Base-by-base conservation (phyloP, 2,113 vertebrate genomes). In the Holacanthus passer region DNA sequence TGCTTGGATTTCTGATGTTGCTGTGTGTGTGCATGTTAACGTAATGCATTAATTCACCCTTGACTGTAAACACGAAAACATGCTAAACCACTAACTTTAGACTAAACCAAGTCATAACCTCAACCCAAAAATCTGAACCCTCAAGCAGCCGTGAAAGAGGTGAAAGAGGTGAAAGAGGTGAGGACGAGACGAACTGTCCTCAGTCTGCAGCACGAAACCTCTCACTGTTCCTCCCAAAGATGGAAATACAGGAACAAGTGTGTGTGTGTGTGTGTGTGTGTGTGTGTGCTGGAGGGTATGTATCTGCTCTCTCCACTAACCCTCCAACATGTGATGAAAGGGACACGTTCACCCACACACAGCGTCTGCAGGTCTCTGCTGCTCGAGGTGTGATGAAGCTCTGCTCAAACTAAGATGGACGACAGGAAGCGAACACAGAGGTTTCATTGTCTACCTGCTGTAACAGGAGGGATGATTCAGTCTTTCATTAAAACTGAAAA, bases 371-470 rank as follows among this genome's bases (percentile, higher is more conserved):
- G 48, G 73, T 37, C 48, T 53, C 2, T 22, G 59, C 52, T 43
- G 64, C 73, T 71, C 13, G 55, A 73, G 62, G 24, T 73, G 63
- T 77, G 63, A 73, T 68, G 22, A 76, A 76, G 24, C 39, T 9
- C 48, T 37, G 35, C 4, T 3, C 29, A 66, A 72, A 60, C 72
- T 13, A 47, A 67, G n/a, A 72, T 47, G 82, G 73, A 77, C 29
- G 64, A 52, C 47, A 68, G 48, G 41, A 56, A 31, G 41, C 11
- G 67, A n/a, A 66, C 67, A 67, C 17, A 1, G 32, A 48, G 35
- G n/a, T 24, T 20, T 74, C 37, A 53, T 48, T 43, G n/a, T 58
- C 50, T 67, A 24, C 3, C 27, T n/a, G 4, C 43, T n/a, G 29
- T 48, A 32, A 16, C 56, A 35, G 53, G 53, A 22, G 6, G 50